These are phyloP conservation scores for Antitype chi DNA, from an alignment of 2,888 invertebrate species.

Conservation along the genomic window DNA sequence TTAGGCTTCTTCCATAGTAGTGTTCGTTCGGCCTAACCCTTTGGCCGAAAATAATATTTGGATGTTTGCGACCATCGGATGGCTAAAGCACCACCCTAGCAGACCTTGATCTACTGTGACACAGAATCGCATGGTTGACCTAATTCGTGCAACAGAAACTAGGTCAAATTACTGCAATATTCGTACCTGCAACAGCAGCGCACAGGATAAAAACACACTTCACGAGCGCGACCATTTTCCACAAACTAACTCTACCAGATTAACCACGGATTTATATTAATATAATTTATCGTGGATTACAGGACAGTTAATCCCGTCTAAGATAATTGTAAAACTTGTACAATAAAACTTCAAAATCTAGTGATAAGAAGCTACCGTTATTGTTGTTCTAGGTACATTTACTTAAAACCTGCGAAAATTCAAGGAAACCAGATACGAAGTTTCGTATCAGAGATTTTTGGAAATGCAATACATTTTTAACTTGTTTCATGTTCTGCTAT, in stretches of 20 bases:
- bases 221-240: constrained; percentile 77
- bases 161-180: background rate
- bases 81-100: background rate
- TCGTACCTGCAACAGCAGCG: constrained; percentile 81
- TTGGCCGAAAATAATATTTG: background rate
- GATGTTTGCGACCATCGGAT: background rate
- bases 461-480: background rate
- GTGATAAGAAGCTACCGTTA: constrained; percentile 48
- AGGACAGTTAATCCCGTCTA: constrained; percentile 64
- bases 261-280: constrained; percentile 74
- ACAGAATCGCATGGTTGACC: background rate
- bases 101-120: background rate
- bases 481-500: background rate
- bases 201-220: constrained; percentile 78
- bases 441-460: constrained; percentile 18
- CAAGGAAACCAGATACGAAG: constrained; percentile 33
- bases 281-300: constrained; percentile 75
- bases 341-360: constrained; percentile 67
- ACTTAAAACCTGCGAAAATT: background rate
- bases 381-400: background rate
- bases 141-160: background rate
- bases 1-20: background rate
- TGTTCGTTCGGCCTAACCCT: background rate
- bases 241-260: constrained; percentile 52
- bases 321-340: constrained; percentile 60